Conservation (phyloP, 1,140 invertebrate genomes). For the Drosophila seguyi region DNA sequence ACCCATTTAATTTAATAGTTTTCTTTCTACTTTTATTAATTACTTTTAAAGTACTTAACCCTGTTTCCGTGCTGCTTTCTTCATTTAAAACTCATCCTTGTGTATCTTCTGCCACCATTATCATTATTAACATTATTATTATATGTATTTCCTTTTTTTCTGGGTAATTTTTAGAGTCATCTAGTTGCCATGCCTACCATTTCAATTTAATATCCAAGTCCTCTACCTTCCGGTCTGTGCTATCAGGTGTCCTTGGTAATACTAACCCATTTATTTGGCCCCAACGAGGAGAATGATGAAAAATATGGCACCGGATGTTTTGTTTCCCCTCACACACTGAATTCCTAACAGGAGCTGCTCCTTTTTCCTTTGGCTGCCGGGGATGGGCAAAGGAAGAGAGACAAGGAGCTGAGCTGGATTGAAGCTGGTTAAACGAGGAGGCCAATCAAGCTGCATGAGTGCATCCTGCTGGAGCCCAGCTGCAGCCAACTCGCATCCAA, state of each 20-base stretch:
- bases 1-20: neutral
- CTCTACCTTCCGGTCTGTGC: neutral
- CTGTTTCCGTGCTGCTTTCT: neutral
- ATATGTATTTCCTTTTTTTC: neutral
- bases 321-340: slow-evolving; percentile 1
- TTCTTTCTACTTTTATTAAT: neutral
- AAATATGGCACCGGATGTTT: slow-evolving; percentile 23
- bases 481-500: slow-evolving; percentile 21
- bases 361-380: slow-evolving; percentile 10
- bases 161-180: neutral
- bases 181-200: slow-evolving; percentile 10
- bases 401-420: neutral
- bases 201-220: neutral
- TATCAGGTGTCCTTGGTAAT: slow-evolving; percentile 48
- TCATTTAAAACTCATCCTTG: neutral
- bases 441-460: slow-evolving; percentile 81
- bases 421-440: slow-evolving; percentile 41
- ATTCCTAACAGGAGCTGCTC: slow-evolving; percentile 1
- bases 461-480: slow-evolving; percentile 47
- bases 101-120: no score
- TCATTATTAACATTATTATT: no score
- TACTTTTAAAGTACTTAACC: slow-evolving; percentile 1
- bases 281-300: slow-evolving; percentile 18
- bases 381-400: no score
- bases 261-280: slow-evolving; percentile 41